Evolutionary conservation across 1,140 invertebrate species (phyloP).

Genomic region (Tyrophagus putrescentiae): DNA sequence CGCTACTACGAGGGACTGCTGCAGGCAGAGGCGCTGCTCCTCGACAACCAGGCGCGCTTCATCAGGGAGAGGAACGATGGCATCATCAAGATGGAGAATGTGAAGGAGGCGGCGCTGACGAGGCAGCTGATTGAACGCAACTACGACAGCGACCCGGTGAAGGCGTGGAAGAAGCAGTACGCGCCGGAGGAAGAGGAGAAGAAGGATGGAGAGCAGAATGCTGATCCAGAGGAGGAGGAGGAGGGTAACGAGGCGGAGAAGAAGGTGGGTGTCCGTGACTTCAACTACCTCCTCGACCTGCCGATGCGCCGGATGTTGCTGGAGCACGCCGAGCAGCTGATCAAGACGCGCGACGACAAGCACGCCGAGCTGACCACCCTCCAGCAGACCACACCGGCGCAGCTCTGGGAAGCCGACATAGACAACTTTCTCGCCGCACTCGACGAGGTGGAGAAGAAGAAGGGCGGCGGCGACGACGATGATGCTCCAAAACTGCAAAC

Average conservation of each 20-base stretch:
- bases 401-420: conserved; percentile 79
- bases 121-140: conserved; percentile 67
- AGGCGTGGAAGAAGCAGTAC: conserved; percentile 66
- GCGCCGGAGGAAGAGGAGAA: conserved; percentile 27
- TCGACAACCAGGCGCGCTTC: conserved; percentile 85
- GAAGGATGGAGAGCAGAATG: conserved; percentile 32
- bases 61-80: conserved; percentile 93
- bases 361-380: conserved; percentile 34
- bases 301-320: conserved; percentile 80
- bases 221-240: conserved; percentile 30
- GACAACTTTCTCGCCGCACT: conserved; percentile 54
- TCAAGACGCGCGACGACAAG: conserved; percentile 39
- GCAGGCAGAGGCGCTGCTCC: conserved; percentile 71
- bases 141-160: conserved; percentile 86
- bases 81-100: conserved; percentile 78
- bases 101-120: conserved; percentile 70
- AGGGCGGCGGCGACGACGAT: too few species aligned
- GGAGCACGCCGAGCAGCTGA: conserved; percentile 71
- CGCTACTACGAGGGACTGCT: conserved; percentile 77
- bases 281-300: conserved; percentile 83
- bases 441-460: conserved; percentile 23
- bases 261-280: conserved; percentile 41
- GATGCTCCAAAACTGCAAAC: too few species aligned
- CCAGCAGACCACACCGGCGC: conserved; percentile 49
- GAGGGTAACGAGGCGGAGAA: conserved; percentile 30